Evolutionary conservation across 2,797 vertebrate genomes (phyloP).

Genomic region (Micropoecilia bifurca): DNA sequence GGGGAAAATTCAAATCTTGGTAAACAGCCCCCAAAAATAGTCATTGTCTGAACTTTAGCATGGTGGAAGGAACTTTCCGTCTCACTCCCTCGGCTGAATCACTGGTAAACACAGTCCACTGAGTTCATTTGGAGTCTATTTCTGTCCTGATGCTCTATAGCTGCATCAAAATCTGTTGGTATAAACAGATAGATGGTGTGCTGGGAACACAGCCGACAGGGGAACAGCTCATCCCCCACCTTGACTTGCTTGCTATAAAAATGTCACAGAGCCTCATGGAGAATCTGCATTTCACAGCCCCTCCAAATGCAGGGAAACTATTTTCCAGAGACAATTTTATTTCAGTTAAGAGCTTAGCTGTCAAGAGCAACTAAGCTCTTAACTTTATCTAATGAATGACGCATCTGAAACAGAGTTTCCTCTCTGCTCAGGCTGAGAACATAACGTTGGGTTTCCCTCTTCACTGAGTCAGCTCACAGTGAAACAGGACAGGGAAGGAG

Average conservation of each 20-base stretch:
- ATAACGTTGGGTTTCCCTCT: constrained; percentile 9
- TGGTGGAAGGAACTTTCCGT: background rate
- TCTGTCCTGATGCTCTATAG: constrained; percentile 38
- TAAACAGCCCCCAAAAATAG: constrained; percentile 69
- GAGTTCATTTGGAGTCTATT: constrained; percentile 58
- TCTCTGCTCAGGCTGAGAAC: background rate
- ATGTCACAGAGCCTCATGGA: constrained; percentile 13
- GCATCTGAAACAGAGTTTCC: constrained; percentile 20
- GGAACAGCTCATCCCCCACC: constrained; percentile 32
- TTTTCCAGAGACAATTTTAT: constrained; percentile 39
- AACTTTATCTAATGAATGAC: constrained; percentile 24
- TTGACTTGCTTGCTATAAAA: constrained; percentile 28
- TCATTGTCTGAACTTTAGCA: constrained; percentile 18
- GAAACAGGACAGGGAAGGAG: background rate
- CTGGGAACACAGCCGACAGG: background rate
- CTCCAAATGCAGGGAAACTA: background rate
- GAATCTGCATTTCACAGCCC: constrained; percentile 18
- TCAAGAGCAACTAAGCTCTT: constrained; percentile 19
- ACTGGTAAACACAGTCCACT: constrained; percentile 53
- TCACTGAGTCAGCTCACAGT: constrained; percentile 27
- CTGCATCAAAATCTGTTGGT: constrained; percentile 19
- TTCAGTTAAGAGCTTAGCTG: background rate
- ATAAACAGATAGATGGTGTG: constrained; percentile 12
- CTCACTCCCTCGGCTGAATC: constrained; percentile 16
- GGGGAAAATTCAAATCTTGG: constrained; percentile 37